phyloP scores from a whole-genome alignment of 2,888 invertebrate species.

The Icerya purchasi region DNA sequence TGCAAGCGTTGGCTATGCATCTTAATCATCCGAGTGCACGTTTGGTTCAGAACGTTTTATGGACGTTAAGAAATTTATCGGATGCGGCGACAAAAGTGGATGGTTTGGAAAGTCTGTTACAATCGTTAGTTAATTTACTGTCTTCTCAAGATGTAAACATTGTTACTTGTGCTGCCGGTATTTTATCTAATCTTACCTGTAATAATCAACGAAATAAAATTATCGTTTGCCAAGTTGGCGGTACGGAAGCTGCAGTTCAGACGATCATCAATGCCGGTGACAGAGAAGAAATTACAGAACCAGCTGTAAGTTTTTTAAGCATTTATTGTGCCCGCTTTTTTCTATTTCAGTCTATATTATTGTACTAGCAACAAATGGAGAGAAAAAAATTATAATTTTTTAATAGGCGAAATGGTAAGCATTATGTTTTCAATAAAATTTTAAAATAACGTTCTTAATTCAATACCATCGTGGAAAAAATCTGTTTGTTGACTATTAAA shows the following conservation, averaged over 20 bases:
- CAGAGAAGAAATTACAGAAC: constrained; percentile 95
- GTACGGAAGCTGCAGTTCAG: constrained; percentile 86
- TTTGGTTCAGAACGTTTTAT: constrained; percentile 87
- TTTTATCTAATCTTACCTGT: constrained; percentile 93
- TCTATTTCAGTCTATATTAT: too few species aligned
- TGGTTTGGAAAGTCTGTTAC: constrained; percentile 63
- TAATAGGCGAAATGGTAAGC: too few species aligned
- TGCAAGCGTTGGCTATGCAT: constrained; percentile 93
- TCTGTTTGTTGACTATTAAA: too few species aligned
- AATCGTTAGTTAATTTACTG: constrained; percentile 73
- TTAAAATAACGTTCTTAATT: too few species aligned
- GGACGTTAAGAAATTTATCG: constrained; percentile 93
- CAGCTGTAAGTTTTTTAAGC: constrained; percentile 57
- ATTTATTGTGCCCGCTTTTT: too few species aligned
- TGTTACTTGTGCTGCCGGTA: constrained; percentile 95
- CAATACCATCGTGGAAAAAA: too few species aligned
- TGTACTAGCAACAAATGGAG: too few species aligned
- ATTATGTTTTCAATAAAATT: too few species aligned
- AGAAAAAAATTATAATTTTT: too few species aligned
- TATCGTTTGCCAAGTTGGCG: constrained; percentile 46
- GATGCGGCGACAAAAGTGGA: constrained; percentile 92
- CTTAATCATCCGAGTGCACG: constrained; percentile 80
- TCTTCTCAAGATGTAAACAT: constrained; percentile 86
- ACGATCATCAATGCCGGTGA: constrained; percentile 83
- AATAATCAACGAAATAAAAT: constrained; percentile 98